Percentiles rank a stretch among this genome's conserved stretches.
Evolutionary conservation across 2,888 invertebrate genomes (phyloP).

Genomic region (Oscheius onirici): DNA sequence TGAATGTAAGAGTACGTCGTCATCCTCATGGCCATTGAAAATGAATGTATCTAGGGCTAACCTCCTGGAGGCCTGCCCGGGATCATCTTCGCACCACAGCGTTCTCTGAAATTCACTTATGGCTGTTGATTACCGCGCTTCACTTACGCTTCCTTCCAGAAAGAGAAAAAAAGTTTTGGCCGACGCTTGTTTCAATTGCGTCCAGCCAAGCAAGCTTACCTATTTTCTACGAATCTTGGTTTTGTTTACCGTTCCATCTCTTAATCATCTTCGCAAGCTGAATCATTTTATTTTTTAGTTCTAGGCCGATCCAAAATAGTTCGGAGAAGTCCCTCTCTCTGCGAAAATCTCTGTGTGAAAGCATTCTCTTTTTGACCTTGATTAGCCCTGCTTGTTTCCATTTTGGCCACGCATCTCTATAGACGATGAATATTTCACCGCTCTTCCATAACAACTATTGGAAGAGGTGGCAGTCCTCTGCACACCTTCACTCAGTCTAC

Average conservation of each 20-base stretch:
- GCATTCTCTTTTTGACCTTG: background rate
- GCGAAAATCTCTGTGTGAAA: background rate
- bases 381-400: conserved; percentile 2
- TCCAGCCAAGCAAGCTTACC: no score
- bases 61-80: conserved; percentile 1
- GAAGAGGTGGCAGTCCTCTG: conserved; percentile 17
- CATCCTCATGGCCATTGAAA: conserved; percentile 18
- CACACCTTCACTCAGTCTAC: conserved; percentile 17
- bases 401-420: conserved; percentile 6
- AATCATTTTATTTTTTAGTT: no score
- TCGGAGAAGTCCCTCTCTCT: background rate
- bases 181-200: background rate
- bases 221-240: no score
- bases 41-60: conserved; percentile 16
- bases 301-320: no score
- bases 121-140: conserved; percentile 31
- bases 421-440: conserved; percentile 23
- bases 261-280: no score
- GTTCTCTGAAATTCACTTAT: conserved; percentile 23
- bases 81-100: conserved; percentile 15
- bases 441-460: conserved; percentile 28
- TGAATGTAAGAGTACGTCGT: conserved; percentile 1
- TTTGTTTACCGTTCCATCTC: no score
- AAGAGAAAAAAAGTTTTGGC: no score
- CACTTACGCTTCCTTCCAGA: conserved; percentile 2